Percentiles rank a stretch among this genome's conserved stretches.
Conservation (phyloP, 1,140 invertebrate genomes). For the Caenorhabditis elegans region DNA sequence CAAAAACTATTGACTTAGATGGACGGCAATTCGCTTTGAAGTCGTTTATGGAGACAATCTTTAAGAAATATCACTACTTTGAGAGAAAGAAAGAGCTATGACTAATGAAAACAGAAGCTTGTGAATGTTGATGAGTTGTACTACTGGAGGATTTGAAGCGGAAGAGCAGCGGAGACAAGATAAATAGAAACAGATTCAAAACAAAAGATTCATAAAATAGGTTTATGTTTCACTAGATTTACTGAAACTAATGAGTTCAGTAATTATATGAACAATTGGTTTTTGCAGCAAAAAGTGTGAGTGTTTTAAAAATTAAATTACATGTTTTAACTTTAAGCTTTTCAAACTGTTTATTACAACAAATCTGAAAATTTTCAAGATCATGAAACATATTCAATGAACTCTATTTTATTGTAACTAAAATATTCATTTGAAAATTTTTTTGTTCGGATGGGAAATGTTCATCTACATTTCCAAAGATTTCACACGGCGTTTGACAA, state of each 20-base stretch:
- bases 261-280: too few relatives aligned
- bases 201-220: not conserved
- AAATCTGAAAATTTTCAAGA: too few relatives aligned
- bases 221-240: not conserved
- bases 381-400: too few relatives aligned
- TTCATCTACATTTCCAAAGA: too few relatives aligned
- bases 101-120: conserved; percentile 14
- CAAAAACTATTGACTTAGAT: not conserved
- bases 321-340: too few relatives aligned
- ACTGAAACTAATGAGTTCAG: not conserved
- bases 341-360: too few relatives aligned
- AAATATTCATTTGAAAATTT: too few relatives aligned
- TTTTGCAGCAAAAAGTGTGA: too few relatives aligned
- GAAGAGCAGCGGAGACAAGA: not conserved
- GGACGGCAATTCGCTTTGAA: not conserved
- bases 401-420: too few relatives aligned
- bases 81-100: not conserved
- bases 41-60: not conserved
- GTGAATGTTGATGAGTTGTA: not conserved
- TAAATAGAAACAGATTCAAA: conserved; percentile 25
- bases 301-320: too few relatives aligned
- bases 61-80: not conserved
- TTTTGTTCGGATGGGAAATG: too few relatives aligned
- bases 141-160: not conserved
- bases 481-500: too few relatives aligned